A percentile compares a stretch with the other conserved stretches of the same genome.
phyloP scores from a whole-genome alignment of 2,797 vertebrate genomes.

The Bradypodion ventrale region DNA sequence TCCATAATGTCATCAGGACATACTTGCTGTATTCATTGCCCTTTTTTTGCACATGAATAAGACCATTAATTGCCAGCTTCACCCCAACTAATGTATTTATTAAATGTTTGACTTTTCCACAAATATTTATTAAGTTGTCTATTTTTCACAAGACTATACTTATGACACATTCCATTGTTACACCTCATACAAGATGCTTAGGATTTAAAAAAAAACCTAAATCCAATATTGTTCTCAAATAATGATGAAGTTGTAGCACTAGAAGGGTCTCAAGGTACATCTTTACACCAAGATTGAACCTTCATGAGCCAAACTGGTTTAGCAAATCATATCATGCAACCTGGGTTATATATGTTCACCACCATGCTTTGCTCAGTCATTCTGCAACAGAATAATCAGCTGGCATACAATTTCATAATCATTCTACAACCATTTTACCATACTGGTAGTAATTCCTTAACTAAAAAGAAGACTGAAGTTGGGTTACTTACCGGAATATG shows the following conservation, averaged over 20 bases:
- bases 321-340: background rate
- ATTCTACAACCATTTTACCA: background rate
- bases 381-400: background rate
- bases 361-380: background rate
- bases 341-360: background rate
- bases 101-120: background rate
- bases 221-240: background rate
- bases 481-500: slow-evolving; percentile 74
- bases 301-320: background rate
- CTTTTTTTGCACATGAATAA: background rate
- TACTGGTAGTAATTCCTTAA: background rate
- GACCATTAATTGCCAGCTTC: background rate
- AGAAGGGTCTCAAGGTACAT: background rate
- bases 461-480: background rate
- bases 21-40: background rate
- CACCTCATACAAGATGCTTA: background rate
- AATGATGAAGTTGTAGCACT: background rate
- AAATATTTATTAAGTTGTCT: background rate
- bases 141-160: background rate
- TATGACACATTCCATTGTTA: background rate
- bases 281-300: background rate
- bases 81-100: background rate
- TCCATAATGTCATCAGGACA: background rate
- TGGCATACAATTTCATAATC: background rate
- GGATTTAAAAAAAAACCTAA: background rate